A percentile compares a stretch with the other conserved stretches of the same genome.
Conservation (phyloP, 2,797 vertebrate species). For the Chelon labrosus region DNA sequence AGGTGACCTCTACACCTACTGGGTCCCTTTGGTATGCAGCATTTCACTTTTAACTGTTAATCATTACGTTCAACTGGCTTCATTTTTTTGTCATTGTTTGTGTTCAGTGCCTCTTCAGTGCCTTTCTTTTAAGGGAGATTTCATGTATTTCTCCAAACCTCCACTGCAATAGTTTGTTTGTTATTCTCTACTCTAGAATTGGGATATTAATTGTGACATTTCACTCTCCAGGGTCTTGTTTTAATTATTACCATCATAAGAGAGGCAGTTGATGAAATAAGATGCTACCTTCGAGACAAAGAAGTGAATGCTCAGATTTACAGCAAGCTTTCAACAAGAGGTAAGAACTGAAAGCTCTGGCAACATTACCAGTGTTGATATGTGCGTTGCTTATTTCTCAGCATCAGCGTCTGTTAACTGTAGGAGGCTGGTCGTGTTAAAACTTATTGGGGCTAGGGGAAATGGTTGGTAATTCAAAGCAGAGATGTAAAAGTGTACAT, state of each 20-base stretch:
- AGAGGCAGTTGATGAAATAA: constrained; percentile 96
- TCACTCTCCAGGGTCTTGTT: constrained; percentile 90
- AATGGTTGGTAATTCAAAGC: constrained; percentile 87
- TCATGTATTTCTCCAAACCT: background rate
- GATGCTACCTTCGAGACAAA: constrained; percentile 96
- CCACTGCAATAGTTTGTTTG: background rate
- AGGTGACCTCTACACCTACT: constrained; percentile 96
- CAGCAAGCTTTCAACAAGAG: constrained; percentile 96
- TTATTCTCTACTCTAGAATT: background rate
- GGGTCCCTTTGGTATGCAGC: constrained; percentile 95
- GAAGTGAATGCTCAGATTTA: constrained; percentile 99
- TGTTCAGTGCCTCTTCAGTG: background rate
- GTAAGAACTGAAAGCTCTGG: constrained; percentile 73
- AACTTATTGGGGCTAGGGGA: constrained; percentile 72
- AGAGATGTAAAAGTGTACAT: constrained; percentile 88
- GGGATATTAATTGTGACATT: background rate
- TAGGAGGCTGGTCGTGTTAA: constrained; percentile 72
- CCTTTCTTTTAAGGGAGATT: background rate
- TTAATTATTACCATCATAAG: constrained; percentile 93
- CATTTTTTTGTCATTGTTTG: background rate
- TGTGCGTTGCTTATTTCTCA: constrained; percentile 44
- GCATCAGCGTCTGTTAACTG: constrained; percentile 67
- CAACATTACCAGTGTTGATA: constrained; percentile 36
- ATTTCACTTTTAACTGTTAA: constrained; percentile 17
- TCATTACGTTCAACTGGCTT: constrained; percentile 5